Conservation (phyloP, 2,113 vertebrate species). For the Miniopterus natalensis region DNA sequence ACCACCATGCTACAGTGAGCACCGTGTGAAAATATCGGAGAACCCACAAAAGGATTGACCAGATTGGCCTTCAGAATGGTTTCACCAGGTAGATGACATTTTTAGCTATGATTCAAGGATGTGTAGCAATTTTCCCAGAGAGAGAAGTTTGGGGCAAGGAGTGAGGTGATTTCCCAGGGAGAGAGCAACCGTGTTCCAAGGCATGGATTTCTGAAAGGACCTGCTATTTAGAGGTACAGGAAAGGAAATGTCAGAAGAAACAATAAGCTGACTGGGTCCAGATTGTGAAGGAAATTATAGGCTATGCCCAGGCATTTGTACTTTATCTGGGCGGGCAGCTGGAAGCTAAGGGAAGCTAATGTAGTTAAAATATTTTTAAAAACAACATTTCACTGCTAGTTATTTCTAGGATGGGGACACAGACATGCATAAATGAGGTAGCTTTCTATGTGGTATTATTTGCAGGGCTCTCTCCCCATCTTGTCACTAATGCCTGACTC, state of each 20-base stretch:
- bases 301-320: not conserved
- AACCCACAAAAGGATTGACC: not conserved
- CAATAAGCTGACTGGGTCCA: not conserved
- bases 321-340: not conserved
- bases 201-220: not conserved
- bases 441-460: not conserved
- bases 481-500: not conserved
- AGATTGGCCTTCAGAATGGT: not conserved
- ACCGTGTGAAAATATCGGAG: not conserved
- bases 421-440: not conserved
- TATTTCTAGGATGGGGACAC: not conserved
- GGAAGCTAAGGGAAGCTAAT: not conserved
- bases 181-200: not conserved
- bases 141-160: not conserved
- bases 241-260: not conserved
- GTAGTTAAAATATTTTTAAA: conserved; percentile 52
- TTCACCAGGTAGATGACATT: not conserved
- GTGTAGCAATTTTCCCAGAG: not conserved
- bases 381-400: not conserved
- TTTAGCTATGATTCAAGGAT: not conserved
- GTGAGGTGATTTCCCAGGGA: not conserved
- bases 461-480: not conserved
- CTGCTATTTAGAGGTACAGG: not conserved
- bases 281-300: not conserved
- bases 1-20: not conserved